Evolutionary conservation across 1,140 invertebrate genomes (phyloP).

Genomic region (Agrilus planipennis): DNA sequence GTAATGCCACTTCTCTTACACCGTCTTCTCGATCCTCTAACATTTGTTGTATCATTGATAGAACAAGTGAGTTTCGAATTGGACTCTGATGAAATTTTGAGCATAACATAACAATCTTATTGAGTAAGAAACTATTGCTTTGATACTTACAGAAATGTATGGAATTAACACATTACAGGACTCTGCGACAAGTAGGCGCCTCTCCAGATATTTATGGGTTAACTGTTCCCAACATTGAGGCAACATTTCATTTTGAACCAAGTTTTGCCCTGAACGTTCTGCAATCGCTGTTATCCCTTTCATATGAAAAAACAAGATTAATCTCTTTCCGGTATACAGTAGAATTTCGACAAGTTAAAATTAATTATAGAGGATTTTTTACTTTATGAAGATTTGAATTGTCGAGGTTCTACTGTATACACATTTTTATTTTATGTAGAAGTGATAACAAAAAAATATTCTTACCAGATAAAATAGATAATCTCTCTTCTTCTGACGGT

Average conservation of each 20-base stretch:
- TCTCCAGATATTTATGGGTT: constrained; percentile 57
- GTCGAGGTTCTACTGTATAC: too few species aligned
- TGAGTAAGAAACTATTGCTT: not conserved
- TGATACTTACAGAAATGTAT: constrained; percentile 46
- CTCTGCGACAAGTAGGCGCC: constrained; percentile 58
- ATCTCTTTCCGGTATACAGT: not conserved
- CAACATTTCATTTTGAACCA: constrained; percentile 56
- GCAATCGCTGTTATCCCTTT: constrained; percentile 51
- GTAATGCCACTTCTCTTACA: constrained; percentile 50
- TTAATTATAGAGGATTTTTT: too few species aligned
- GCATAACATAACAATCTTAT: not conserved
- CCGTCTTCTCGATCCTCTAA: constrained; percentile 57
- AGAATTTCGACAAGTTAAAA: too few species aligned
- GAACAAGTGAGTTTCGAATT: constrained; percentile 56
- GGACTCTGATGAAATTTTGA: constrained; percentile 29
- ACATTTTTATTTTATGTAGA: not conserved
- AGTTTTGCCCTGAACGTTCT: constrained; percentile 39
- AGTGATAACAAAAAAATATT: constrained; percentile 2
- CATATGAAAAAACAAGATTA: constrained; percentile 6
- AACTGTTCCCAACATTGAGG: constrained; percentile 71
- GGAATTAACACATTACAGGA: constrained; percentile 59
- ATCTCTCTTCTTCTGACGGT: constrained; percentile 56
- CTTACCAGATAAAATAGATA: constrained; percentile 51
- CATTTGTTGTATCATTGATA: constrained; percentile 68
- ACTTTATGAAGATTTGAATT: too few species aligned